A percentile compares a stretch with the other conserved stretches of the same genome.
phyloP scores from a whole-genome alignment of 2,888 invertebrate species.

The Rhagonycha lutea region DNA sequence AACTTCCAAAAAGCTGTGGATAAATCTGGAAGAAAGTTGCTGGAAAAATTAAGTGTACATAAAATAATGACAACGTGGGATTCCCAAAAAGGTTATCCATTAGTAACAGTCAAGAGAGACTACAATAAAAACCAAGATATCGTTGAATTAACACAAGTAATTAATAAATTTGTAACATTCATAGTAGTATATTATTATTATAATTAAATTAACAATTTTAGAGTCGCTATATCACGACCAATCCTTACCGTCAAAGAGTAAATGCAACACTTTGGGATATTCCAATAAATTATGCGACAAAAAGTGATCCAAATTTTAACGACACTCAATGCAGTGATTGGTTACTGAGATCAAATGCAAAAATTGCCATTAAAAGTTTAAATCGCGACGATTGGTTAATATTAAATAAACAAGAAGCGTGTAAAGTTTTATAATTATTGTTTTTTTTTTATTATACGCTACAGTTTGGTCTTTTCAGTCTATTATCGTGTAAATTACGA shows the following conservation, averaged over 20 bases:
- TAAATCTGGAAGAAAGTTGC: background rate
- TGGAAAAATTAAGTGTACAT: background rate
- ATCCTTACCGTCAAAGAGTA: too few species aligned
- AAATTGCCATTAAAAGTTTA: background rate
- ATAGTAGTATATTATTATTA: background rate
- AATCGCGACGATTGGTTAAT: conserved; percentile 48
- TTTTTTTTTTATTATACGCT: background rate
- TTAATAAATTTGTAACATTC: background rate
- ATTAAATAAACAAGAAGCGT: conserved; percentile 21
- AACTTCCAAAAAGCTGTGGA: background rate
- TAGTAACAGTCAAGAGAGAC: background rate
- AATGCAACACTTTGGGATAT: background rate
- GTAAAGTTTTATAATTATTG: background rate
- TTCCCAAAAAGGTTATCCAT: background rate
- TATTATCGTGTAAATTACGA: conserved; percentile 54
- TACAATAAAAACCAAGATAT: background rate
- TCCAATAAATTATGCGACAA: background rate
- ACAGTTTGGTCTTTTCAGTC: conserved; percentile 34
- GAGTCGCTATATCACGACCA: background rate
- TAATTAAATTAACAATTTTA: background rate
- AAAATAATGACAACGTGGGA: background rate
- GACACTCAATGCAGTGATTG: background rate
- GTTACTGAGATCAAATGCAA: background rate
- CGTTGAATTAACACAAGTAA: background rate
- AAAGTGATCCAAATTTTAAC: background rate